Evolutionary conservation across 2,888 invertebrate species (phyloP), one percentile per base, ranked within the genome.

Genomic region (Noctuana brunneofusca): DNA sequence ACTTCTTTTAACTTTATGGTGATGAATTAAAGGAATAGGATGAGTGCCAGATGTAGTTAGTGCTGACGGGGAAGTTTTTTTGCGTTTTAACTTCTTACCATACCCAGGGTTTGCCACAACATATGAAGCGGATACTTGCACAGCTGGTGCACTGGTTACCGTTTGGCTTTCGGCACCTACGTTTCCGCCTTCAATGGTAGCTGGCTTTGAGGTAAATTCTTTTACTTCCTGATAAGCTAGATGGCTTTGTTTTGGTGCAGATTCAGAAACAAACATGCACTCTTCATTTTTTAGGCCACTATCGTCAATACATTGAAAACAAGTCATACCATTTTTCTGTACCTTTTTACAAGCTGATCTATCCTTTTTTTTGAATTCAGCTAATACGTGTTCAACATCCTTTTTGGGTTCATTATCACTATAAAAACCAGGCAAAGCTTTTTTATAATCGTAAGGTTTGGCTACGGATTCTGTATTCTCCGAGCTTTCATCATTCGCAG

Each of bases 241-340:
- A 75, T 94, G 94, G 59, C 93, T 93, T 54, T 92, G 92, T 75
- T 93, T 92, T 0, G 95, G 95, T 46, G 94, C 93, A 0, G 94
- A 94, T 71, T 94, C 94, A 0, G 95, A 94, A 8, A 95, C 93
- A 81, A 93, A 96, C 94, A 96, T 95, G 76, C 96, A 96, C 79
- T 96, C 96, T 81, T 96, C 96, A 73, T 96, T 94, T 78, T 95
- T 94, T 55, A 94, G 87, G 0, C 95, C 95, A 55, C 93, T 92
- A 69, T 94, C 92, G 72, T 95, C 95, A 3, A 93, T 84, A 76
- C 96, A 96, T 69, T 94, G 92, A 78, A 93, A 96, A 76, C 96
- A 96, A 0, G 95, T 96, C 95, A 96, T 95, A 43, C 95, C 94
- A 69, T 95, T 94, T 73, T 94, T 95, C 66, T 93, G 92, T 0